Evolutionary conservation across 2,113 vertebrate genomes (phyloP).

Genomic region (Larimichthys polyactis): DNA sequence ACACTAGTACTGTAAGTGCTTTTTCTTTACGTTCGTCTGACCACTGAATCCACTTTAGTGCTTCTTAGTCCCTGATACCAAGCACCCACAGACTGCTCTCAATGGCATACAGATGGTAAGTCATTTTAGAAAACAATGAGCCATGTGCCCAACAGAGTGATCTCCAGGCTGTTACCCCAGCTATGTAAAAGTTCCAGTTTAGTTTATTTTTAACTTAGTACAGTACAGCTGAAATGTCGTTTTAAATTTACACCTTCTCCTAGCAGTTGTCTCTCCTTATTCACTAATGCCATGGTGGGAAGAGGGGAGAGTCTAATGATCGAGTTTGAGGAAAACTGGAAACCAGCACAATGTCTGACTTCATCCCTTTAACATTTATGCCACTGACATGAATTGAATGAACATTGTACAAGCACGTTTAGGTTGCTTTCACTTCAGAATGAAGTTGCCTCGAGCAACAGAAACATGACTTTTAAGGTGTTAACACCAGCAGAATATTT

Average conservation of each 20-base stretch:
- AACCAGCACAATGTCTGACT: neutral
- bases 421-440: neutral
- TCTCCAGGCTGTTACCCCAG: neutral
- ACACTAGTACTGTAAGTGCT: neutral
- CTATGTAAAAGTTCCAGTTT: neutral
- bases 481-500: too few species aligned
- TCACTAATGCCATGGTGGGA: too few species aligned
- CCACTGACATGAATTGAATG: neutral
- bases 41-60: conserved; percentile 5
- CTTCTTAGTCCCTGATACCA: conserved; percentile 42
- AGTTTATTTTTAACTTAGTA: neutral
- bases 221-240: neutral
- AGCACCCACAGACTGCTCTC: conserved; percentile 28
- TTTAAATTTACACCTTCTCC: neutral
- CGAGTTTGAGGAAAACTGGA: neutral
- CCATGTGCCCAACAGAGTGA: neutral
- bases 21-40: conserved; percentile 34
- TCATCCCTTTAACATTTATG: neutral
- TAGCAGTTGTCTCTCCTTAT: too few species aligned
- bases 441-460: neutral
- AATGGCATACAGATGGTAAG: conserved; percentile 25
- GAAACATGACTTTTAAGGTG: too few species aligned
- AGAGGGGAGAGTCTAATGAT: too few species aligned
- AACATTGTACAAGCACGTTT: neutral
- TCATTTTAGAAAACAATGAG: conserved; percentile 40